These are phyloP conservation scores for Nesometra sesokonis DNA, from an alignment of 35 echinoderm and acorn worm genomes.

Conservation along the genomic window DNA sequence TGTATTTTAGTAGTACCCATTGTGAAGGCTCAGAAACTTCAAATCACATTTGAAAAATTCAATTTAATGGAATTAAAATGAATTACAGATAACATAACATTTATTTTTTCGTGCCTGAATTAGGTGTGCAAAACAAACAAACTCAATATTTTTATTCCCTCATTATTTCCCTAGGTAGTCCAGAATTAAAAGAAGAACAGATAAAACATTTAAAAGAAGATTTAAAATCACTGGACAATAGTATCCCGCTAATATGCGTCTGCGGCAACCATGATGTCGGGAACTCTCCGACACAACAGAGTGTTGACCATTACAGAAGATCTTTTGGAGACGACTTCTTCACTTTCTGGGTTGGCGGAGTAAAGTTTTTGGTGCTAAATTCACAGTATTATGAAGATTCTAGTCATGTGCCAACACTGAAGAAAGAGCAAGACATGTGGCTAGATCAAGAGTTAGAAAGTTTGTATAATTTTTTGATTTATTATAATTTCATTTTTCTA, in stretches of 20 bases:
- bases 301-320: constrained; percentile 31
- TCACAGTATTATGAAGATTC: constrained; percentile 72
- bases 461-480: constrained; percentile 8
- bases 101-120: too few species aligned
- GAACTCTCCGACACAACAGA: constrained; percentile 47
- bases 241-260: constrained; percentile 78
- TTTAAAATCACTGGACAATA: constrained; percentile 54
- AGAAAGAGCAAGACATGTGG: constrained; percentile 69
- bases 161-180: neutral
- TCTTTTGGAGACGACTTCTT: constrained; percentile 87
- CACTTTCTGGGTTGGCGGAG: constrained; percentile 82
- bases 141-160: neutral
- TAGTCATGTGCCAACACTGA: constrained; percentile 48
- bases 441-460: constrained; percentile 65
- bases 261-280: constrained; percentile 92
- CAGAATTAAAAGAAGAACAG: constrained; percentile 32
- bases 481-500: too few species aligned
- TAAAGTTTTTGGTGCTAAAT: constrained; percentile 69
- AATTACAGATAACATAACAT: too few species aligned
- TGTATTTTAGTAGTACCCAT: too few species aligned
- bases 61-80: too few species aligned
- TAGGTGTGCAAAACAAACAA: neutral
- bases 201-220: constrained; percentile 49
- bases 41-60: too few species aligned
- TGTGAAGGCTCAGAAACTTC: too few species aligned